Percentiles rank a stretch among this genome's conserved stretches.
Evolutionary conservation across 2,888 invertebrate genomes (phyloP).

Genomic region (Tuta absoluta): DNA sequence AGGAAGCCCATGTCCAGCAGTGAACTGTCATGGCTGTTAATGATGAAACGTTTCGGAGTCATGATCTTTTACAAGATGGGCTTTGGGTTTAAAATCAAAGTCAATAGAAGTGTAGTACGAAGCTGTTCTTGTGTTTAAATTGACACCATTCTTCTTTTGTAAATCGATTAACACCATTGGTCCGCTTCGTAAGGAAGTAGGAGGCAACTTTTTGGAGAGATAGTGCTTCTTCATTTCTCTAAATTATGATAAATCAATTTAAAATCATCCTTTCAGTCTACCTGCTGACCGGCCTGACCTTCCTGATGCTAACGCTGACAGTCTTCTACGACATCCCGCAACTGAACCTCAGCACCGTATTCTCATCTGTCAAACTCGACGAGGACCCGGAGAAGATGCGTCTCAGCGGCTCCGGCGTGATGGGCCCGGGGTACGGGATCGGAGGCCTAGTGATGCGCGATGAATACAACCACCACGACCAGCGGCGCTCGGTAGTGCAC

Average conservation of each 20-base stretch:
- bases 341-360: conserved; percentile 90
- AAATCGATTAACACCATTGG: too few relatives aligned
- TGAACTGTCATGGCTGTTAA: too few relatives aligned
- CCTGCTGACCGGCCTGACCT: conserved; percentile 89
- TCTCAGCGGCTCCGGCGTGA: conserved; percentile 79
- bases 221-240: background rate
- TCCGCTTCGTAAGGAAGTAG: too few relatives aligned
- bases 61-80: too few relatives aligned
- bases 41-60: too few relatives aligned
- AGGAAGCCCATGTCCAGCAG: too few relatives aligned
- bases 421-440: conserved; percentile 73
- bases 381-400: conserved; percentile 86
- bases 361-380: conserved; percentile 83
- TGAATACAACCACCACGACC: conserved; percentile 75
- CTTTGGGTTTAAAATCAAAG: too few relatives aligned
- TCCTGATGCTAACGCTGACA: conserved; percentile 91
- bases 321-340: conserved; percentile 95
- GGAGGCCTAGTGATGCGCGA: conserved; percentile 74
- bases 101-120: too few relatives aligned
- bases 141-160: too few relatives aligned
- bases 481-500: conserved; percentile 83
- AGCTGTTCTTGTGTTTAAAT: too few relatives aligned
- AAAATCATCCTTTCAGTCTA: conserved; percentile 79
- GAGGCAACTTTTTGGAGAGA: too few relatives aligned
- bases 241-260: background rate